Conservation (phyloP, 2,797 vertebrate genomes). For the Lutjanus campechanus region DNA sequence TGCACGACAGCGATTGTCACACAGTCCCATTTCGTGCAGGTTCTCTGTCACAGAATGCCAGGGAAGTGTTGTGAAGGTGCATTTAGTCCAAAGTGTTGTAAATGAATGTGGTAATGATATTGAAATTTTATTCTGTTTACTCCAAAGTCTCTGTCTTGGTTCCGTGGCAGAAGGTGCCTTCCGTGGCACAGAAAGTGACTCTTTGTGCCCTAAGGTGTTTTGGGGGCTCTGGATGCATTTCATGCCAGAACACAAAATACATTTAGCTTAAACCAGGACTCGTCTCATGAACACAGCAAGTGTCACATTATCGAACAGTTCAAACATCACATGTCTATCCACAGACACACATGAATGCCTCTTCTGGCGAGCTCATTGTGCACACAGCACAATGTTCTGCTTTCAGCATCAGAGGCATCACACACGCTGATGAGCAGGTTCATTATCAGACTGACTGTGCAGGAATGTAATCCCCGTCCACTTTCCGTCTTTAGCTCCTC, state of each 20-base stretch:
- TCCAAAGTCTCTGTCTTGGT: background rate
- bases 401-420: constrained; percentile 1
- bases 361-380: background rate
- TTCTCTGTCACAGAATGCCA: background rate
- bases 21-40: background rate
- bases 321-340: background rate
- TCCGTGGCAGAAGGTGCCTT: background rate
- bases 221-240: background rate
- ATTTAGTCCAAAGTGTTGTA: background rate
- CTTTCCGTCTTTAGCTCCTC: background rate
- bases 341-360: background rate
- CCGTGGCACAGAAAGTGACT: background rate
- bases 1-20: no score
- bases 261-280: background rate
- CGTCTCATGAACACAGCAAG: background rate
- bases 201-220: background rate
- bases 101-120: background rate
- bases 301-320: background rate
- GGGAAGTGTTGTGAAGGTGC: background rate
- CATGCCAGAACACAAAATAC: background rate
- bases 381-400: background rate
- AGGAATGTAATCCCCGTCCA: background rate
- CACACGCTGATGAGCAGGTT: constrained; percentile 10
- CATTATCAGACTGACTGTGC: constrained; percentile 14
- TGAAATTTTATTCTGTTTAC: constrained; percentile 9